These are phyloP conservation scores for Ptycholaimellus sp. DNA, from an alignment of 2,888 invertebrate species.

Conservation along the genomic window DNA sequence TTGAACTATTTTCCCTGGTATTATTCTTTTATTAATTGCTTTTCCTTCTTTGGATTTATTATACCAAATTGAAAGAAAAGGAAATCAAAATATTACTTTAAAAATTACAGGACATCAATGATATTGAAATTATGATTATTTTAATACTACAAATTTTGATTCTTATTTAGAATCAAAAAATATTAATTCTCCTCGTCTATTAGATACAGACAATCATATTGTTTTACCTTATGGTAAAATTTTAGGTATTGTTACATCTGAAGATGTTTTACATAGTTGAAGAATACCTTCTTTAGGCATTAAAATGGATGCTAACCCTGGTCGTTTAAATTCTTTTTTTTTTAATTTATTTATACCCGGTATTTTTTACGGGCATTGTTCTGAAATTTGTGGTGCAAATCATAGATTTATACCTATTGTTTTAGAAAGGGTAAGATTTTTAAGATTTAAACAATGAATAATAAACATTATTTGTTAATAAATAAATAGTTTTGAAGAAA, in stretches of 20 bases:
- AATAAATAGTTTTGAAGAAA: slow-evolving; percentile 10
- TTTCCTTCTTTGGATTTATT: slow-evolving; percentile 16
- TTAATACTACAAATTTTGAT: slow-evolving; percentile 24
- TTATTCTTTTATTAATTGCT: slow-evolving; percentile 20
- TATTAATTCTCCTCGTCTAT: slow-evolving; percentile 17
- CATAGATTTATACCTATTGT: slow-evolving; percentile 53
- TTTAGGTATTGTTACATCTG: slow-evolving; percentile 23
- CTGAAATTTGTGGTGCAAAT: slow-evolving; percentile 55
- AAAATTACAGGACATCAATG: slow-evolving; percentile 26
- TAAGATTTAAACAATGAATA: slow-evolving; percentile 13
- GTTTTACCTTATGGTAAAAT: slow-evolving; percentile 19
- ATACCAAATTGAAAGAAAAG: slow-evolving; percentile 21
- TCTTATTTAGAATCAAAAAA: slow-evolving; percentile 22
- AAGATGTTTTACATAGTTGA: slow-evolving; percentile 30
- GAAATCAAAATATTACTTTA: slow-evolving; percentile 15
- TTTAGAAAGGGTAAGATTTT: slow-evolving; percentile 14
- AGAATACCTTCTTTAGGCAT: slow-evolving; percentile 26
- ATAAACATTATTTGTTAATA: too few relatives aligned
- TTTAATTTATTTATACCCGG: slow-evolving; percentile 41
- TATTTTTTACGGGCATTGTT: slow-evolving; percentile 49
- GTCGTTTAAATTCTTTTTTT: slow-evolving; percentile 31
- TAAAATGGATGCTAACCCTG: slow-evolving; percentile 30
- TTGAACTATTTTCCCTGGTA: slow-evolving; percentile 19
- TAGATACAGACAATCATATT: slow-evolving; percentile 25
- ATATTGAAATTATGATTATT: slow-evolving; percentile 27